Percentiles rank a stretch among this genome's conserved stretches.
phyloP scores from a whole-genome alignment of 2,797 vertebrate species.

The Melanotaenia pygmaea region DNA sequence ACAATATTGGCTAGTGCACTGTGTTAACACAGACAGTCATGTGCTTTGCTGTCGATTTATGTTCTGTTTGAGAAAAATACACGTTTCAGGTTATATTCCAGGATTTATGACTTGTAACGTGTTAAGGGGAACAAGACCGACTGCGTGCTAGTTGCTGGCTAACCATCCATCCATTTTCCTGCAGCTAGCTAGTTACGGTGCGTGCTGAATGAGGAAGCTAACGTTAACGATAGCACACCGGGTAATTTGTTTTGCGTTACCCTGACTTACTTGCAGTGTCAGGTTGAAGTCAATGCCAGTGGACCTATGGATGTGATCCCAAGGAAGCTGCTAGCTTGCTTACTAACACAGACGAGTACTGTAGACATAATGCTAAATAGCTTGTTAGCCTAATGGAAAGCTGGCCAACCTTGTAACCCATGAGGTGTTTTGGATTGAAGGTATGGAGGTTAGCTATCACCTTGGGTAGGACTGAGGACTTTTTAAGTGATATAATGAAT shows the following conservation, averaged over 20 bases:
- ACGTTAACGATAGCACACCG: conserved; percentile 46
- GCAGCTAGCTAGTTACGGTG: not conserved
- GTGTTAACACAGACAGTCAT: not conserved
- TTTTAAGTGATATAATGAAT: conserved; percentile 14
- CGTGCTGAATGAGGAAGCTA: conserved; percentile 26
- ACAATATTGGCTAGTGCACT: not conserved
- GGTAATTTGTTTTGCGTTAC: conserved; percentile 42
- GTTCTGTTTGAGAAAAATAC: not conserved
- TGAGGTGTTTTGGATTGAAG: conserved; percentile 1
- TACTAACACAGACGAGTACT: too few species aligned
- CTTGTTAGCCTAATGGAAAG: conserved; percentile 17
- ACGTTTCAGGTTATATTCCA: too few species aligned
- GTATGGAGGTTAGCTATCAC: conserved; percentile 7
- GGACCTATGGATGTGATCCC: not conserved
- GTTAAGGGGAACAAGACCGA: not conserved
- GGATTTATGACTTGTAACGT: not conserved
- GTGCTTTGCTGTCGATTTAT: rapidly evolving
- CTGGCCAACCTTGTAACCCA: conserved; percentile 22
- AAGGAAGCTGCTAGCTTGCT: not conserved
- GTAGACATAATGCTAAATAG: not conserved
- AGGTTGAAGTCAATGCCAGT: not conserved
- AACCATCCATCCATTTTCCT: conserved; percentile 19
- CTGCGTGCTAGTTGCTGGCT: conserved; percentile 28
- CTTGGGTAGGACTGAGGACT: conserved; percentile 31
- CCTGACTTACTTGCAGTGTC: not conserved